These are phyloP conservation scores for Porphyrio hochstetteri DNA, from an alignment of 2,113 vertebrate genomes.

Conservation along the genomic window DNA sequence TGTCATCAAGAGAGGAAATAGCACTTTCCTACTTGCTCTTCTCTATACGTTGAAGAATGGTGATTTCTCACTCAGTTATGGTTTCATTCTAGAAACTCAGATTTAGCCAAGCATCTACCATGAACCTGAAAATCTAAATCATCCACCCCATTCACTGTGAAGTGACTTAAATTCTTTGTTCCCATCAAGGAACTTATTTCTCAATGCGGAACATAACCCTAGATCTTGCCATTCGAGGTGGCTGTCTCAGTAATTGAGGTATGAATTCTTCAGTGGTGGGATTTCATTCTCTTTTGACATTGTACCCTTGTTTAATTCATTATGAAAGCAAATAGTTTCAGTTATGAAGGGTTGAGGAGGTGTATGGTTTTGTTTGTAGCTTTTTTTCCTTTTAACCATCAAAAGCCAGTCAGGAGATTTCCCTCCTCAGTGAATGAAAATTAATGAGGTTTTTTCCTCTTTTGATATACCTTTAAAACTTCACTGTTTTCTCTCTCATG, in stretches of 20 bases:
- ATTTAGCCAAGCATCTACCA: background rate
- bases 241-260: background rate
- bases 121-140: background rate
- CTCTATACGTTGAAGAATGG: background rate
- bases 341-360: background rate
- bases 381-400: background rate
- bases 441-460: background rate
- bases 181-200: background rate
- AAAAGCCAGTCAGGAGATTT: background rate
- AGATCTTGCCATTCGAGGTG: background rate
- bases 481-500: background rate
- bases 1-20: background rate
- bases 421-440: background rate
- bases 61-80: background rate
- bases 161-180: background rate
- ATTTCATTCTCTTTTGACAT: background rate
- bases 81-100: background rate
- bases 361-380: background rate
- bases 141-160: background rate
- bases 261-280: background rate
- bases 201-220: background rate
- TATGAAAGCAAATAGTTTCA: background rate
- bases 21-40: background rate
- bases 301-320: background rate
- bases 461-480: background rate